These are phyloP conservation scores for Pelmatolapia mariae DNA, from an alignment of 2,113 vertebrate species.

Conservation along the genomic window DNA sequence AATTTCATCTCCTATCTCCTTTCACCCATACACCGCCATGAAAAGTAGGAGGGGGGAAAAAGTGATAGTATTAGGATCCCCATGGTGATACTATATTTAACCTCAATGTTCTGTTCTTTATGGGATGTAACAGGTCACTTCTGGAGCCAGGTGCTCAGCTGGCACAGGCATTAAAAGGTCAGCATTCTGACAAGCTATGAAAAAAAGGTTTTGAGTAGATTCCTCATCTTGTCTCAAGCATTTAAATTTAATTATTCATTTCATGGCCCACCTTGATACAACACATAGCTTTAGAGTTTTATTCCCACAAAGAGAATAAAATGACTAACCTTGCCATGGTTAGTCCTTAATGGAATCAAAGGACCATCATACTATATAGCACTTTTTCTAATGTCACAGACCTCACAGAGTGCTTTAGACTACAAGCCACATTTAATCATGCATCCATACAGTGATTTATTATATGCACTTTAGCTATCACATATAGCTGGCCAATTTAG, in stretches of 20 bases:
- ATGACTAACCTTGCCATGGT: background rate
- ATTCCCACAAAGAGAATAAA: background rate
- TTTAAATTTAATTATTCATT: constrained; percentile 8
- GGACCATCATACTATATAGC: background rate
- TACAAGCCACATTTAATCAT: background rate
- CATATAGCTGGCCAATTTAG: background rate
- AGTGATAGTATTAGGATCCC: constrained; percentile 9
- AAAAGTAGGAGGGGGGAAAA: background rate
- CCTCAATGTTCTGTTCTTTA: constrained; percentile 33
- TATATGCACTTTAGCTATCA: background rate
- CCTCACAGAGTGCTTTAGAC: background rate
- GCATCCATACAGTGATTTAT: background rate
- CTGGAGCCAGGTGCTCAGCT: background rate
- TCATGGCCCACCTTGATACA: background rate
- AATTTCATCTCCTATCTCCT: background rate
- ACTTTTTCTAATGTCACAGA: background rate
- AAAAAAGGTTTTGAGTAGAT: background rate
- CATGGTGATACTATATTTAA: constrained; percentile 34
- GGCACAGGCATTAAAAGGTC: constrained; percentile 25
- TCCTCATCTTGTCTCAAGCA: background rate
- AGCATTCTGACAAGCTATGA: background rate
- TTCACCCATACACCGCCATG: background rate
- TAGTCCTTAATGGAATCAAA: background rate
- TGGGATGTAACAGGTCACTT: background rate
- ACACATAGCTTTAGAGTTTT: background rate